phyloP scores from a whole-genome alignment of 92 coral and sea anemone species.

The Porites divaricata region DNA sequence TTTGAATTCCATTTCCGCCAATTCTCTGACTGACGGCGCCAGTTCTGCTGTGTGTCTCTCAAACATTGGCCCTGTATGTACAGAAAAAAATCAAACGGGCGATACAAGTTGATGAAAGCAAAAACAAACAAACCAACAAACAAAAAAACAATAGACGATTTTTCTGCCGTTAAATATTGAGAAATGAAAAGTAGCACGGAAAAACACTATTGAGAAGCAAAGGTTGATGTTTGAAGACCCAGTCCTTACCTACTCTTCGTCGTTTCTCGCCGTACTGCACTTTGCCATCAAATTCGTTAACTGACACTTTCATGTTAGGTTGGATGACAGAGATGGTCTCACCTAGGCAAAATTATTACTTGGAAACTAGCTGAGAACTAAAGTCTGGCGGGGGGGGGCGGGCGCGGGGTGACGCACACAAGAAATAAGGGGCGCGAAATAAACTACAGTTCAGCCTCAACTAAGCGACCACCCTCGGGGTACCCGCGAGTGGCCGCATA shows the following conservation, averaged over 20 bases:
- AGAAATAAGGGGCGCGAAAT: too few species aligned
- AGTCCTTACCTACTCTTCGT: conserved; percentile 26
- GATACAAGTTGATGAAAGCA: not conserved
- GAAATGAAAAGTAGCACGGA: too few species aligned
- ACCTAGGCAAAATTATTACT: conserved; percentile 37
- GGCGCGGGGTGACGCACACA: too few species aligned
- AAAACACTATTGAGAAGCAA: too few species aligned
- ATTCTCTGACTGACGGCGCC: conserved; percentile 89
- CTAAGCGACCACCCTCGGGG: too few species aligned
- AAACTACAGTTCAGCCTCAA: too few species aligned
- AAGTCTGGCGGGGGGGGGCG: too few species aligned
- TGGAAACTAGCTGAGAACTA: too few species aligned
- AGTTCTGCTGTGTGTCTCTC: conserved; percentile 89
- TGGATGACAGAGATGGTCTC: conserved; percentile 81
- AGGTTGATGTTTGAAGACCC: not conserved
- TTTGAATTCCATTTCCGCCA: conserved; percentile 79
- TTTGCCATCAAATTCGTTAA: conserved; percentile 94
- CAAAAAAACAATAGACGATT: not conserved
- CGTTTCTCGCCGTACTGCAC: conserved; percentile 91
- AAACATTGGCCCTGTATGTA: conserved; percentile 57
- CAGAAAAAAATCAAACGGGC: not conserved
- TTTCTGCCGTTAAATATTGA: too few species aligned
- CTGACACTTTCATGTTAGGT: conserved; percentile 75
- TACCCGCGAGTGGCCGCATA: too few species aligned
- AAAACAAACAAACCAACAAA: not conserved